Evolutionary conservation across 92 coral and sea anemone species (phyloP).

Genomic region (Parazoanthus atlanticus): DNA sequence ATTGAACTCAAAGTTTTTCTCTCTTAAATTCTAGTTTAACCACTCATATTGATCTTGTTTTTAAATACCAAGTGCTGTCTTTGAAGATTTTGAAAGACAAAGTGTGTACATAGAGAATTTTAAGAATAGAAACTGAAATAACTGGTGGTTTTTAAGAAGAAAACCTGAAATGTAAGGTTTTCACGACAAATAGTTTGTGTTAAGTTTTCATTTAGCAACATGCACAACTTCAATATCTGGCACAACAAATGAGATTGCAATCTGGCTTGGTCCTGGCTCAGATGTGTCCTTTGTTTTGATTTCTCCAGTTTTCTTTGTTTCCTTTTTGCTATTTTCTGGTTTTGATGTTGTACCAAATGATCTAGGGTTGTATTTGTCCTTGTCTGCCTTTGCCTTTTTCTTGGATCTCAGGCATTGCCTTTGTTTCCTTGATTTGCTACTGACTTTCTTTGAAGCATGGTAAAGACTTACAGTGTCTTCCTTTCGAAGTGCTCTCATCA

Average conservation of each 20-base stretch:
- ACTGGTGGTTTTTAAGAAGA: constrained; percentile 27
- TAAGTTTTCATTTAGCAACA: constrained; percentile 7
- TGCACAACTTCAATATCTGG: constrained; percentile 31
- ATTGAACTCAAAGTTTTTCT: constrained; percentile 12
- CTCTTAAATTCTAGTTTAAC: neutral
- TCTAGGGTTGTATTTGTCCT: constrained; percentile 36
- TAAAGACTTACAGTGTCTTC: constrained; percentile 32
- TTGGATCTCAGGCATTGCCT: constrained; percentile 33
- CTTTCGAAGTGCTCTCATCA: constrained; percentile 28
- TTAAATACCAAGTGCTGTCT: constrained; percentile 20
- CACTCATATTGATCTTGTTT: constrained; percentile 2
- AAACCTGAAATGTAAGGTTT: constrained; percentile 35
- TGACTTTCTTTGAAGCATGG: constrained; percentile 31
- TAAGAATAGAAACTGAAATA: neutral
- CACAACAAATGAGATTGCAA: constrained; percentile 26
- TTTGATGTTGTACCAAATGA: constrained; percentile 40
- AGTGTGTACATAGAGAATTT: neutral
- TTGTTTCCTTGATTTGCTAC: constrained; percentile 34
- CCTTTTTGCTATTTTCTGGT: constrained; percentile 31
- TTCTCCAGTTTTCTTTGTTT: constrained; percentile 36
- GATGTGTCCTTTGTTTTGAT: constrained; percentile 30
- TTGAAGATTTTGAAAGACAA: constrained; percentile 36
- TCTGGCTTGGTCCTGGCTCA: constrained; percentile 21
- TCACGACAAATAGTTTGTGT: constrained; percentile 21
- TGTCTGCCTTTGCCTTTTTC: constrained; percentile 46